Conservation (phyloP, 2,113 vertebrate genomes). For the Seriola quinqueradiata region DNA sequence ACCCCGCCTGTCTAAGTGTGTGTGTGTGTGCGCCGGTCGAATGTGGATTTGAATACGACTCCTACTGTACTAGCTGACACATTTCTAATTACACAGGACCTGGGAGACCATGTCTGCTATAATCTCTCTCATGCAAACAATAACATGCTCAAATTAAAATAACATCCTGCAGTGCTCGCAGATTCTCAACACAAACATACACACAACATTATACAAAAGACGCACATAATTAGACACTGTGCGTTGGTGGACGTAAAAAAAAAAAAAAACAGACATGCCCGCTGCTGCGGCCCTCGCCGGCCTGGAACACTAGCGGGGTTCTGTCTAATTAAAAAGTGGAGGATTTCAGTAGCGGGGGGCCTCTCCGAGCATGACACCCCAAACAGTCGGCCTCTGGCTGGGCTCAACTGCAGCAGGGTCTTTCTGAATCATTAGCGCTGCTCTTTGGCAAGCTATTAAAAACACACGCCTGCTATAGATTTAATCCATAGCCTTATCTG, state of each 20-base stretch:
- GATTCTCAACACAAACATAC: conserved; percentile 44
- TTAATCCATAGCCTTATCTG: conserved; percentile 50
- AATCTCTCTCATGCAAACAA: conserved; percentile 73
- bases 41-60: conserved; percentile 17
- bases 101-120: conserved; percentile 55
- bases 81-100: conserved; percentile 70
- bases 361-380: conserved; percentile 30
- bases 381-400: conserved; percentile 26
- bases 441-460: conserved; percentile 59
- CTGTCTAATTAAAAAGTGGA: conserved; percentile 73
- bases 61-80: conserved; percentile 35
- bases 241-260: conserved; percentile 32
- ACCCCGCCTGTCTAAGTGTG: neutral
- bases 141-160: conserved; percentile 70
- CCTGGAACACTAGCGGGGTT: conserved; percentile 37
- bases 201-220: conserved; percentile 40
- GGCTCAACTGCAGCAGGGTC: conserved; percentile 31
- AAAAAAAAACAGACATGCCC: conserved; percentile 34
- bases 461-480: conserved; percentile 24
- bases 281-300: conserved; percentile 41
- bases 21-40: neutral
- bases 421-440: conserved; percentile 62
- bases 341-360: conserved; percentile 54
- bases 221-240: conserved; percentile 55
- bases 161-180: conserved; percentile 63